Conservation (phyloP, 1,140 invertebrate species). For the Drosophila takahashii region DNA sequence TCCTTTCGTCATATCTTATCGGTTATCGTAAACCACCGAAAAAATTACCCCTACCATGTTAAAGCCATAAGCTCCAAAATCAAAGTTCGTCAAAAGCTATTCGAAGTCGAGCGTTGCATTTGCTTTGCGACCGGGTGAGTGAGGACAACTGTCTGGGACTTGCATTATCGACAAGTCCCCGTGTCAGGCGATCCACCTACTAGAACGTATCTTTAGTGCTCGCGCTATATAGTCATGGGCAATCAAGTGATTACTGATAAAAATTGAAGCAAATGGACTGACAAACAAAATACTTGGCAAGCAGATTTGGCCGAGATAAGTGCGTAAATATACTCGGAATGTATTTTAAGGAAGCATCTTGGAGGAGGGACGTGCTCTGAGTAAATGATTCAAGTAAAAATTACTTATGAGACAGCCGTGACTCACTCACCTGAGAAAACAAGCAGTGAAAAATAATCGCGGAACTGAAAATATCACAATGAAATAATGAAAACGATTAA, state of each 20-base stretch:
- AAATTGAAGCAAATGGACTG: constrained; percentile 30
- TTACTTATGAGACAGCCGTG: constrained; percentile 35
- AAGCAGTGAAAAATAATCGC: constrained; percentile 37
- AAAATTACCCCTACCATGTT: constrained; percentile 14
- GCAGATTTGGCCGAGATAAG: constrained; percentile 17
- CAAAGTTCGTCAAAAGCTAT: constrained; percentile 26
- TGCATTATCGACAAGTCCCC: constrained; percentile 38
- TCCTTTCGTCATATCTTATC: constrained; percentile 39
- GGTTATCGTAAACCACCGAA: constrained; percentile 8
- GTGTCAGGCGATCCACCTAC: constrained; percentile 13
- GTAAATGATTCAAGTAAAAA: constrained; percentile 46
- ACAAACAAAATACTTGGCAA: constrained; percentile 44
- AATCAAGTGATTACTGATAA: constrained; percentile 61
- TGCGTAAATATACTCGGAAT: background rate
- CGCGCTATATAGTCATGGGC: constrained; percentile 25
- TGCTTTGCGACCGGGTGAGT: background rate
- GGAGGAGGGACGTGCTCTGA: constrained; percentile 28
- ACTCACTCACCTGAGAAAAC: constrained; percentile 35
- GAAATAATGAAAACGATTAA: constrained; percentile 33
- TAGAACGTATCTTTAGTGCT: constrained; percentile 37
- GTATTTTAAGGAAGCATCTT: constrained; percentile 47
- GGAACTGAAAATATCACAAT: constrained; percentile 53
- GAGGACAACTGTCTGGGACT: constrained; percentile 19
- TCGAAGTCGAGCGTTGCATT: constrained; percentile 23
- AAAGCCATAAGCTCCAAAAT: constrained; percentile 8